A percentile compares a stretch with the other conserved stretches of the same genome.
Conservation (phyloP, 1,140 invertebrate species). For the Drosophila micromelanica region DNA sequence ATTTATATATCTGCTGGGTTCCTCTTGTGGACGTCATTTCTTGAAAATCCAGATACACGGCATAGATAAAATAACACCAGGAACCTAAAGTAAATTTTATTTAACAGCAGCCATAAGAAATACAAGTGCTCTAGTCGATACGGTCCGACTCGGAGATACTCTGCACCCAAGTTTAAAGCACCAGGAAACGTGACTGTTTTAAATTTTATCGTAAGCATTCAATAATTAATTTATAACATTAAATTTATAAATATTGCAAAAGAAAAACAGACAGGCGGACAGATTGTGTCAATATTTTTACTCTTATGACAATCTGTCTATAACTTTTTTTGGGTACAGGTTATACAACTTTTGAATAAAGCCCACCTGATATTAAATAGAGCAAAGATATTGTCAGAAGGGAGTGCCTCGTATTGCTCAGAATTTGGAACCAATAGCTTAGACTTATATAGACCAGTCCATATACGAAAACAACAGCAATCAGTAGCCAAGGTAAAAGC, state of each 20-base stretch:
- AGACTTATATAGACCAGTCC: constrained; percentile 33
- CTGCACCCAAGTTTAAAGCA: neutral
- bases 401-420: neutral
- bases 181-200: no score
- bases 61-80: constrained; percentile 48
- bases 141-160: neutral
- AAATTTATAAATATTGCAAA: no score
- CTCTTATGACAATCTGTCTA: neutral
- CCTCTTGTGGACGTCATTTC: neutral
- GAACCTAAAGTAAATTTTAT: constrained; percentile 23
- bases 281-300: no score
- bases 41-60: constrained; percentile 41
- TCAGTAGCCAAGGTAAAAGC: constrained; percentile 46
- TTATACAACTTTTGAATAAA: neutral
- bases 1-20: no score
- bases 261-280: no score
- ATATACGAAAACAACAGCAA: constrained; percentile 42
- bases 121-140: neutral
- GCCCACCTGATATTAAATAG: constrained; percentile 34
- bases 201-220: no score
- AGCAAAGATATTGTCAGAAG: neutral
- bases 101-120: neutral
- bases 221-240: no score
- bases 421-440: neutral
- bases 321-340: neutral